Percentiles rank a stretch among this genome's conserved stretches.
Evolutionary conservation across 2,113 vertebrate genomes (phyloP).

Genomic region (Callaeas wilsoni): DNA sequence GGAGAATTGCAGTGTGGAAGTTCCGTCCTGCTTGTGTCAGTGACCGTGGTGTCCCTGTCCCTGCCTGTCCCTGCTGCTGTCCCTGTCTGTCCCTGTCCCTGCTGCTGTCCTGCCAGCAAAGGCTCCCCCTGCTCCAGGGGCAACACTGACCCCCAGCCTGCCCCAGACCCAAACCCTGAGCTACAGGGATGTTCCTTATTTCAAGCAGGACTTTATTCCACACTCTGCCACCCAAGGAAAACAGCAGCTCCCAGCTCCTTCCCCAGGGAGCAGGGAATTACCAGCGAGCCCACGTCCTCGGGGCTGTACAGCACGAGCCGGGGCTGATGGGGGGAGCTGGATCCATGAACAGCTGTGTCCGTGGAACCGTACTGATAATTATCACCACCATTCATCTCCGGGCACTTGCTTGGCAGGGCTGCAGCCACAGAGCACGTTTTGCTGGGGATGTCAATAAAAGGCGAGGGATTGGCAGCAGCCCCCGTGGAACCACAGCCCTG

Average conservation of each 20-base stretch:
- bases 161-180: background rate
- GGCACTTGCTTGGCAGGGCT: background rate
- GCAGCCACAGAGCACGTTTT: background rate
- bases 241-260: background rate
- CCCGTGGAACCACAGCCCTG: background rate
- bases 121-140: background rate
- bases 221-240: background rate
- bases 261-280: background rate
- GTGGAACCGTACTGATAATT: slow-evolving; percentile 38
- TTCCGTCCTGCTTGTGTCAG: background rate
- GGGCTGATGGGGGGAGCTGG: background rate
- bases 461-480: background rate
- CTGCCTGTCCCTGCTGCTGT: background rate
- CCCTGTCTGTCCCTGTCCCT: background rate
- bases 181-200: background rate
- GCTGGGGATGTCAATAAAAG: background rate
- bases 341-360: background rate
- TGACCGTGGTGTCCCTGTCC: background rate
- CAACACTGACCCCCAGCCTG: background rate
- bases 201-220: background rate
- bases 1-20: background rate
- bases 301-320: background rate
- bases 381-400: slow-evolving; percentile 41
- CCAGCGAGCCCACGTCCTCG: background rate
- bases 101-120: background rate